phyloP scores from a whole-genome alignment of 2,797 vertebrate genomes.

The Melanotaenia trifasciata region DNA sequence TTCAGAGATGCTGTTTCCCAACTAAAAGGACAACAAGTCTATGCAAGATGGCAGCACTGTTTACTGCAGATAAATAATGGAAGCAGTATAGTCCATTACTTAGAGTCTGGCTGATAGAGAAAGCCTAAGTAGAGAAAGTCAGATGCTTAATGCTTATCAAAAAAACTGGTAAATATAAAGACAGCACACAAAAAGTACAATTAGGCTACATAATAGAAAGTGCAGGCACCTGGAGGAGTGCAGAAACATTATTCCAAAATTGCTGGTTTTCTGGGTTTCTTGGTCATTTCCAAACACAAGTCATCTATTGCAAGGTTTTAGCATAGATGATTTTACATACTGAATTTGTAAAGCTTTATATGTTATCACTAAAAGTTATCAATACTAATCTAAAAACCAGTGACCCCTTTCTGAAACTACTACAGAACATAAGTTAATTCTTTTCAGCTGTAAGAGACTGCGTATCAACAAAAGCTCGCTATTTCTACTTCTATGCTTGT shows the following conservation, averaged over 20 bases:
- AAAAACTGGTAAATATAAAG: constrained; percentile 54
- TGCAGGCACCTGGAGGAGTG: constrained; percentile 75
- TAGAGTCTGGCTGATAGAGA: constrained; percentile 50
- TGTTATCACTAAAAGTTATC: constrained; percentile 32
- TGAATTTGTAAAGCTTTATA: constrained; percentile 40
- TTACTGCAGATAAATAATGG: constrained; percentile 54
- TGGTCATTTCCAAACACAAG: constrained; percentile 52
- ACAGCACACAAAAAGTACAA: constrained; percentile 46
- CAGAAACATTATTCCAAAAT: constrained; percentile 54
- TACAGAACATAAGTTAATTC: constrained; percentile 27
- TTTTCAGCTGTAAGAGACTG: constrained; percentile 64
- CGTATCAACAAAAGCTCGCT: constrained; percentile 67
- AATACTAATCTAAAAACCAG: constrained; percentile 14
- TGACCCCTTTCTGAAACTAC: constrained; percentile 9
- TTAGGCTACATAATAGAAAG: constrained; percentile 78
- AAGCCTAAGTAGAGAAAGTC: constrained; percentile 34
- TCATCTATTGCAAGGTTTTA: constrained; percentile 34
- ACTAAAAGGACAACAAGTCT: constrained; percentile 44
- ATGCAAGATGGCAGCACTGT: constrained; percentile 40
- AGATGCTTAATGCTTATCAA: constrained; percentile 34
- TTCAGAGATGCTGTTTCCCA: constrained; percentile 56
- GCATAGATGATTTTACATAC: constrained; percentile 40
- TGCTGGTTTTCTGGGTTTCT: constrained; percentile 72
- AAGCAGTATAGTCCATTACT: constrained; percentile 39
- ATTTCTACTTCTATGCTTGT: constrained; percentile 50